Conservation (phyloP, 2,797 vertebrate genomes). For the Sebastes iracundus region DNA sequence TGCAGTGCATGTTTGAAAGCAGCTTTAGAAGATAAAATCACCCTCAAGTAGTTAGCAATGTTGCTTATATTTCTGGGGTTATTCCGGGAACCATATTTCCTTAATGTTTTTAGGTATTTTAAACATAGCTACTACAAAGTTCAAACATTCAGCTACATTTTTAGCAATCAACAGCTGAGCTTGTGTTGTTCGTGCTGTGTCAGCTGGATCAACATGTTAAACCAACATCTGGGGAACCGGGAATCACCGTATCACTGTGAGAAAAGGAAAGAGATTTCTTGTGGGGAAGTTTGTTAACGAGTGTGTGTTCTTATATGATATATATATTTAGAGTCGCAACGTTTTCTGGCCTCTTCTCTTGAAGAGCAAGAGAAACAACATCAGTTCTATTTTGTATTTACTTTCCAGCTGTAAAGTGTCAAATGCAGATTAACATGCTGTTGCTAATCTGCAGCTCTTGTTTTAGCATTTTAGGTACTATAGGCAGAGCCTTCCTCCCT, state of each 20-base stretch:
- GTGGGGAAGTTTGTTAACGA: background rate
- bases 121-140: background rate
- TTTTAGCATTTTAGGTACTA: background rate
- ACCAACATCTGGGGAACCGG: background rate
- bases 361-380: background rate
- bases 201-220: background rate
- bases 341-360: background rate
- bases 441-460: background rate
- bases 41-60: background rate
- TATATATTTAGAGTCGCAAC: background rate
- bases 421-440: background rate
- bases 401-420: background rate
- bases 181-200: background rate
- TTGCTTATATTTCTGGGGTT: background rate
- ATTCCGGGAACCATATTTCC: background rate
- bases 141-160: background rate
- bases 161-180: background rate
- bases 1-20: background rate
- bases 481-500: conserved; percentile 20
- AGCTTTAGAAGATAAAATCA: background rate
- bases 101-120: background rate
- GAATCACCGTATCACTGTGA: background rate
- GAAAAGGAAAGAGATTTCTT: background rate
- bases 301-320: background rate
- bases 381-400: background rate